Conservation (phyloP, 1,140 invertebrate genomes). For the Rhysida immarginata region DNA sequence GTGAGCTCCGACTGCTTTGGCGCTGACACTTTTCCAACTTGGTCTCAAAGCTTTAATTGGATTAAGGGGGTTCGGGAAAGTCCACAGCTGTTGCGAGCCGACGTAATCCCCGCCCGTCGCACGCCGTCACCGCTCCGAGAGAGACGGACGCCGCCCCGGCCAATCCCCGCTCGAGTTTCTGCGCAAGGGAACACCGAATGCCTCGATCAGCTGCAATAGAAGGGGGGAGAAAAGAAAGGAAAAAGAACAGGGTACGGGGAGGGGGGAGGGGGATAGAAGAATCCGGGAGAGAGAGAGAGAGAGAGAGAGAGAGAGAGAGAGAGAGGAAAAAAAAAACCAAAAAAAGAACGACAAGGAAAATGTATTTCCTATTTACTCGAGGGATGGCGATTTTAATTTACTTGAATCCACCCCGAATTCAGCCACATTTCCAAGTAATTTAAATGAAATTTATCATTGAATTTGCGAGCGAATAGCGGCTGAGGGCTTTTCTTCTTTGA, state of each 20-base stretch:
- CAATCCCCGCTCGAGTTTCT: background rate
- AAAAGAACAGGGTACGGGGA: no score
- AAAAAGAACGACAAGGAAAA: constrained; percentile 1
- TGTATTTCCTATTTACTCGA: constrained; percentile 8
- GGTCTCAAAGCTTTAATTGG: constrained; percentile 2
- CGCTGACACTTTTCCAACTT: background rate
- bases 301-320: no score
- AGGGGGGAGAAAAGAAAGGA: background rate
- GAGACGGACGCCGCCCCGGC: background rate
- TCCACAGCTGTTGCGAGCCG: constrained; percentile 1
- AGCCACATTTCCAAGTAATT: background rate
- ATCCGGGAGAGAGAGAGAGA: background rate
- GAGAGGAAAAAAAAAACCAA: no score
- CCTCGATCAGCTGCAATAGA: background rate
- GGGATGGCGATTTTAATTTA: background rate
- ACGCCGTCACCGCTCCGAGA: background rate
- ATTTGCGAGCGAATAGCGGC: no score
- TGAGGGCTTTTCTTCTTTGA: no score
- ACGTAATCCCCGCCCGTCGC: constrained; percentile 1
- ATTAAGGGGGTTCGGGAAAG: constrained; percentile 3
- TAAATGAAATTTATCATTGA: background rate
- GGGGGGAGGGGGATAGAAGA: background rate
- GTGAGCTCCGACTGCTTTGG: background rate
- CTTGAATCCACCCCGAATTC: background rate
- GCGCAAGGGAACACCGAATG: background rate